These are phyloP conservation scores for Mirounga angustirostris DNA, from an alignment of 2,113 vertebrate species.

Conservation along the genomic window DNA sequence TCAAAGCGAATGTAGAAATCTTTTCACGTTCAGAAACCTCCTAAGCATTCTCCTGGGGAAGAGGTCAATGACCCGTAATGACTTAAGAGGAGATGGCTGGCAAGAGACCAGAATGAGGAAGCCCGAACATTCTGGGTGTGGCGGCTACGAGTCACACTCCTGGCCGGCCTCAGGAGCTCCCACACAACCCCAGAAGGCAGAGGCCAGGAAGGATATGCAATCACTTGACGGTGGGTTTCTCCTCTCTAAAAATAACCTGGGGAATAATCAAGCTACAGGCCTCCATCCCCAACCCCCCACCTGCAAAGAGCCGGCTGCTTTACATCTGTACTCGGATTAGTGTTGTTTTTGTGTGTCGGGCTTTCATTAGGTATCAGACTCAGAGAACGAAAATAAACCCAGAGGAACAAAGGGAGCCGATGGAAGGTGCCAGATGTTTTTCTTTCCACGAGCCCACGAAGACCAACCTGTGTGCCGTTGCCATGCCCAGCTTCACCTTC, in stretches of 20 bases:
- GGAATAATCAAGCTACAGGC: background rate
- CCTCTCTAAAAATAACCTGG: background rate
- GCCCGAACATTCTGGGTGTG: background rate
- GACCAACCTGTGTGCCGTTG: background rate
- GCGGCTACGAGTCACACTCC: background rate
- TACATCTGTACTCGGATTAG: background rate
- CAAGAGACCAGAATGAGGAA: constrained; percentile 68
- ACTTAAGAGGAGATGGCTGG: constrained; percentile 61
- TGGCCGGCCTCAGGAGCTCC: background rate
- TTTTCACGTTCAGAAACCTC: constrained; percentile 24
- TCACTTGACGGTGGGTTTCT: background rate
- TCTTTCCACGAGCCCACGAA: background rate
- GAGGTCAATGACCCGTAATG: constrained; percentile 79
- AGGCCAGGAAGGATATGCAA: background rate
- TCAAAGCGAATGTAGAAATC: background rate
- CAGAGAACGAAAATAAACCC: background rate
- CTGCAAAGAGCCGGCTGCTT: background rate
- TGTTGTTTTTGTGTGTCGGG: background rate
- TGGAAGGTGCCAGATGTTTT: background rate
- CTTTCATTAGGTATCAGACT: background rate
- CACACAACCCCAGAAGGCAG: background rate
- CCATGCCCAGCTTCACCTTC: background rate
- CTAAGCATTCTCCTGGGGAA: constrained; percentile 21
- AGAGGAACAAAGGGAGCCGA: background rate
- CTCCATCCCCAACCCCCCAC: background rate